Base-by-base conservation (phyloP, 1,140 invertebrate genomes). In the Zelostemma sp. region DNA sequence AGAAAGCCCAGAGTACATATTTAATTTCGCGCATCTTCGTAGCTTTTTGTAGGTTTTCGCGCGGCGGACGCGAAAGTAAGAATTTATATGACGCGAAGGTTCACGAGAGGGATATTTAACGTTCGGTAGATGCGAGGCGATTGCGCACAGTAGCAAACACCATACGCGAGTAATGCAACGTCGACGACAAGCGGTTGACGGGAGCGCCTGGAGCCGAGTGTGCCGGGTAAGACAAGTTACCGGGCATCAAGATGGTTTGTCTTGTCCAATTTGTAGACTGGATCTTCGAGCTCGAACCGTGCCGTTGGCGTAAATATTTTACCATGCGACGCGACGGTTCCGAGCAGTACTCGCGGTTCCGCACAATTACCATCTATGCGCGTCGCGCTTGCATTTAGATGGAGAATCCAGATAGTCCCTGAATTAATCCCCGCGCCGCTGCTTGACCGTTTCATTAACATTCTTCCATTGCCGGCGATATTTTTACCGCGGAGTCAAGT, bases 141-240 rank as follows among this genome's bases (percentile, higher is more conserved):
- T 64, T 60, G 61, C 48, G 45, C 11, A 58, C 68, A 47, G 68
- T 65, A 65, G 68, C 67, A 28, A 63, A 49, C 54, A 33, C 35
- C 21, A 49, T 8, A 8, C 11, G 46, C 63, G 31, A 63, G 59
- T 71, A 71, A 71, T 63, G 68, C 46, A 62, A 59, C 55, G 49
- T 71, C 41, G 50, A 63, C 63, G 68, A 71, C 63, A 63, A 71
- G 68, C 62, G 55, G 62, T 66, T 66, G 62, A 71, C 62, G 62
- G 54, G 41, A 40, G 40, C 18, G 68, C 68, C 68, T 50, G 31
- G 45, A 66, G 68, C 61, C 33, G 51, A 64, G n/a, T n/a, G 51
- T 49, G 57, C 43, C 21, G 21, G 16, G 57, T 48, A 21, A 48
- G 56, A 54, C 14, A 56, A 59, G 47, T 43, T 65, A 56, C 56